phyloP scores from a whole-genome alignment of 1,140 invertebrate species.

The Megalonaias nervosa region DNA sequence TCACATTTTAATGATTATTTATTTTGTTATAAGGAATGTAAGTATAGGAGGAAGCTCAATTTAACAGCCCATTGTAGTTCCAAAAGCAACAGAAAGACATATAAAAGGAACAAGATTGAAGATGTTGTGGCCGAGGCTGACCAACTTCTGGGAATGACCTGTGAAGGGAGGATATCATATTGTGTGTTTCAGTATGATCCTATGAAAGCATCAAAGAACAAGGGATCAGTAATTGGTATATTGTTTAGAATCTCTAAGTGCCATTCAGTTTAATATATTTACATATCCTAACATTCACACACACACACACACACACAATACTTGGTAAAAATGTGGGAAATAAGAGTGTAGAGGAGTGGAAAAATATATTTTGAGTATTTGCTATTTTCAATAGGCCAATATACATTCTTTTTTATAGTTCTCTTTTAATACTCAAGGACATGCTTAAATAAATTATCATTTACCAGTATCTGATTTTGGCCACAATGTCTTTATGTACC shows the following conservation, averaged over 20 bases:
- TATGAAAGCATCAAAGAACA: neutral
- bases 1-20: neutral
- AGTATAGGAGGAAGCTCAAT: neutral
- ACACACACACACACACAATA: no score
- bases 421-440: no score
- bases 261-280: neutral
- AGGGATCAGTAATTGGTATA: neutral
- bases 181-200: slow-evolving; percentile 20
- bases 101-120: slow-evolving; percentile 20
- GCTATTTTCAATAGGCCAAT: no score
- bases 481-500: no score
- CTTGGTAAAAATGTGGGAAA: no score
- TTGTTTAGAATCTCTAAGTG: neutral
- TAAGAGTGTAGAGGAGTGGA: no score
- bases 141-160: slow-evolving; percentile 5
- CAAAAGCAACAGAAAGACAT: slow-evolving; percentile 9
- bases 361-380: no score
- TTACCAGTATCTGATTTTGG: no score
- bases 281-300: no score
- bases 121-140: slow-evolving; percentile 26
- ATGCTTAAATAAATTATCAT: no score
- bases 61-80: neutral
- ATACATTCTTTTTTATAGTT: no score
- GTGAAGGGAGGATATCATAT: slow-evolving; percentile 17
- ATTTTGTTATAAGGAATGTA: slow-evolving; percentile 2